Evolutionary conservation across 1,140 invertebrate species (phyloP).

Genomic region (Acyrthosiphon pisum): DNA sequence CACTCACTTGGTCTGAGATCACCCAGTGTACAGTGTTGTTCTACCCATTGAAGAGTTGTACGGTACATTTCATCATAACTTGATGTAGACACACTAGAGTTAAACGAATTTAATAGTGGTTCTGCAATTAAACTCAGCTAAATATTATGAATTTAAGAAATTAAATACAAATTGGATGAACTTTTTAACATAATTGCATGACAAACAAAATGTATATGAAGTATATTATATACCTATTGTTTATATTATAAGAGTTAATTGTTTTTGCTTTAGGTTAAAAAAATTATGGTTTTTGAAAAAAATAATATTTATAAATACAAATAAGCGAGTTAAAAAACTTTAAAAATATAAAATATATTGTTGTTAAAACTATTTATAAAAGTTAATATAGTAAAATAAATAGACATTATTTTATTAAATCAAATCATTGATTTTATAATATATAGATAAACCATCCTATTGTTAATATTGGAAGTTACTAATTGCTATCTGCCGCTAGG

Average conservation of each 20-base stretch:
- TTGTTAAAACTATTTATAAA: not conserved
- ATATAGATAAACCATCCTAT: no score
- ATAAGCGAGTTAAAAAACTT: no score
- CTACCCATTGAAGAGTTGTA: slow-evolving; percentile 90
- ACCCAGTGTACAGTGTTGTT: slow-evolving; percentile 93
- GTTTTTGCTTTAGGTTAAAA: not conserved
- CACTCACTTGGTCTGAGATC: slow-evolving; percentile 86
- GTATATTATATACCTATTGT: not conserved
- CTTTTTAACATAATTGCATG: slow-evolving; percentile 45
- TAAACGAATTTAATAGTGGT: slow-evolving; percentile 87
- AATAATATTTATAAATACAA: no score
- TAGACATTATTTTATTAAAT: no score
- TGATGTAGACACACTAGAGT: slow-evolving; percentile 87
- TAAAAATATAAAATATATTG: no score
- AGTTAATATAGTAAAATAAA: not conserved
- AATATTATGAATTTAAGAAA: slow-evolving; percentile 58
- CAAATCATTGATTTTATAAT: no score
- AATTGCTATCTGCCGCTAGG: no score
- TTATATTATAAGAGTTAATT: not conserved
- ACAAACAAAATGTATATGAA: not conserved
- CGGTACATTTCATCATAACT: slow-evolving; percentile 91
- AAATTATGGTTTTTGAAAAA: not conserved
- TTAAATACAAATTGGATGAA: not conserved
- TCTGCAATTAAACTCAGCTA: slow-evolving; percentile 92
- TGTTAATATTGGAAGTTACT: no score